Evolutionary conservation across 2,888 invertebrate species (phyloP), one percentile per base, ranked within the genome.

Genomic region (Erebia aethiops): DNA sequence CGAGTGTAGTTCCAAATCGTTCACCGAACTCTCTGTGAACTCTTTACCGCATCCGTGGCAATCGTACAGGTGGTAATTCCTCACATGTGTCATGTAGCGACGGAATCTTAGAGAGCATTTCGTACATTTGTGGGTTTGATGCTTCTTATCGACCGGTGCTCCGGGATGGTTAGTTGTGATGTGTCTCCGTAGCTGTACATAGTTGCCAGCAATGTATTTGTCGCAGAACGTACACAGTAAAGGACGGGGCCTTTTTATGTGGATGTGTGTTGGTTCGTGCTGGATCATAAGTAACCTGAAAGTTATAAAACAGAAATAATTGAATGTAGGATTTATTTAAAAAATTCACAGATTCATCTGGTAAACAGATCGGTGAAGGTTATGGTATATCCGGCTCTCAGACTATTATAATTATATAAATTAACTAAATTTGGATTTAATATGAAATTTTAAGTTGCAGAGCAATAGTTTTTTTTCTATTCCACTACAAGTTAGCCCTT

Each of bases 211-310:
- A 3, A 78, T 75, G 41, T 74, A 77, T 52, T 62, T 70, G 16
- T 79, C 78, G 56, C 79, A 79, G 9, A 69, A 49, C 10, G 64
- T n/a, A 46, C 79, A 79, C 2, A 78, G n/a, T 5, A 49, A n/a
- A 0, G 73, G 73, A 35, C 43, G 51, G 0, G 49, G 49, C 21
- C 66, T 71, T 14, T 35, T 54, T 11, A 77, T 66, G 11, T 46
- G 63, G 1, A 79, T 66, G 54, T 79, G 79, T 0, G 35, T 26
- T 0, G 67, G 63, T 52, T 77, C 75, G 46, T 79, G 79, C 11
- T 75, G 60, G 16, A 77, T 73, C 9, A 76, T 41, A 10, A 54
- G 60, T 60, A 74, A 77, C 16, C 79, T 79, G 72, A 10, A 75
- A 74, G 58, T 9, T 35, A n/a, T 10, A 18, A 16, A 4, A 2